A percentile compares a stretch with the other conserved stretches of the same genome.
phyloP scores from a whole-genome alignment of 2,113 vertebrate species.

The Gymnorhina tibicen region DNA sequence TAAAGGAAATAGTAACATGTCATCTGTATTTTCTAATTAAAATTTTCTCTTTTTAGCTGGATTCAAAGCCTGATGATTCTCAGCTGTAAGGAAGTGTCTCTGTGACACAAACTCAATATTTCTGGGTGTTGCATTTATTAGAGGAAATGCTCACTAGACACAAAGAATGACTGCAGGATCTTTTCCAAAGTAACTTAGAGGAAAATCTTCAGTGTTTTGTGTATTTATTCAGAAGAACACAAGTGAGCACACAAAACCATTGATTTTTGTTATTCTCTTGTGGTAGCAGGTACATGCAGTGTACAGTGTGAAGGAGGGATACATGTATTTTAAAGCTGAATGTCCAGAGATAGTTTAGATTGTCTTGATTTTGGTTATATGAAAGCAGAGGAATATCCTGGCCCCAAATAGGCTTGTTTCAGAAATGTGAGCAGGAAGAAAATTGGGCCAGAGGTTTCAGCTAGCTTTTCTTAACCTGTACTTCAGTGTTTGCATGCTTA shows the following conservation, averaged over 20 bases:
- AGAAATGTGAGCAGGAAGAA: not conserved
- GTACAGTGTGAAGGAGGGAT: not conserved
- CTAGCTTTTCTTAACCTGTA: not conserved
- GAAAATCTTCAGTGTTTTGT: not conserved
- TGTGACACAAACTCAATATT: not conserved
- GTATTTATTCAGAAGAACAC: not conserved
- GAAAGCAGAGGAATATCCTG: not conserved
- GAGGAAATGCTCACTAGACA: not conserved
- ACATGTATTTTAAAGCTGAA: not conserved
- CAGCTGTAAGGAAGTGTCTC: not conserved
- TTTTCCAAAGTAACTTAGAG: not conserved
- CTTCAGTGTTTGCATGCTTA: not conserved
- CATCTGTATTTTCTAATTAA: not conserved
- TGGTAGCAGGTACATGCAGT: not conserved
- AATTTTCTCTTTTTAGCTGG: not conserved
- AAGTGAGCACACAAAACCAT: not conserved
- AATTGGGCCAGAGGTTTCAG: not conserved
- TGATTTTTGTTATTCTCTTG: not conserved
- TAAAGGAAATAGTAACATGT: not conserved
- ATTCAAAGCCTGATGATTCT: conserved; percentile 11
- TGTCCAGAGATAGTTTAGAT: not conserved
- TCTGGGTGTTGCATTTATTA: not conserved
- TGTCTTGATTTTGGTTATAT: not conserved
- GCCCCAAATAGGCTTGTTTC: not conserved
- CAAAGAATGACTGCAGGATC: not conserved